Evolutionary conservation across 2,113 vertebrate species (phyloP).

Genomic region (Catharus minimus): DNA sequence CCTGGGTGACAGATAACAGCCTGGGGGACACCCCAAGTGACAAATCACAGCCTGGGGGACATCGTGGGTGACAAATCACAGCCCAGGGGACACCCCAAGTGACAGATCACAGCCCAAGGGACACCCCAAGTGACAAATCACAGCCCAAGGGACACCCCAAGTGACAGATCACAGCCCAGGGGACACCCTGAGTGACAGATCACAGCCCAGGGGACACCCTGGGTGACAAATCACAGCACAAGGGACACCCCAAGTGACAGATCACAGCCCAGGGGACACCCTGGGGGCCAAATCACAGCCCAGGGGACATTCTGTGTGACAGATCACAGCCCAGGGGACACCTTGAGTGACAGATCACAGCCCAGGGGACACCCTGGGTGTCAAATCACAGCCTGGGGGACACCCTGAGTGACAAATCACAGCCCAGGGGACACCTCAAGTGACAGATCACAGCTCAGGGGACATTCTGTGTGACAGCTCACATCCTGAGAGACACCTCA

Average conservation of each 20-base stretch:
- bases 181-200: not conserved
- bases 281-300: no score
- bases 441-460: not conserved
- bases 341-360: no score
- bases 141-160: no score
- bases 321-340: no score
- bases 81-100: fast-evolving
- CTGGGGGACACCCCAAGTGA: no score
- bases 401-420: not conserved
- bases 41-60: no score
- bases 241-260: not conserved
- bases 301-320: no score
- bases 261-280: not conserved
- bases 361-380: no score
- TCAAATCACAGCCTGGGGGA: no score
- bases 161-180: not conserved
- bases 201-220: not conserved
- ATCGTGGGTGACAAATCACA: not conserved
- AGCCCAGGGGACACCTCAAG: not conserved
- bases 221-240: no score
- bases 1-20: not conserved
- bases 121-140: not conserved
- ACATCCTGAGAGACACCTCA: not conserved
- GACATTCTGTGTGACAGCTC: not conserved
- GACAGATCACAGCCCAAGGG: not conserved